A percentile compares a stretch with the other conserved stretches of the same genome.
phyloP scores from a whole-genome alignment of 1,140 invertebrate genomes.

The Proctacanthus coquilletti region DNA sequence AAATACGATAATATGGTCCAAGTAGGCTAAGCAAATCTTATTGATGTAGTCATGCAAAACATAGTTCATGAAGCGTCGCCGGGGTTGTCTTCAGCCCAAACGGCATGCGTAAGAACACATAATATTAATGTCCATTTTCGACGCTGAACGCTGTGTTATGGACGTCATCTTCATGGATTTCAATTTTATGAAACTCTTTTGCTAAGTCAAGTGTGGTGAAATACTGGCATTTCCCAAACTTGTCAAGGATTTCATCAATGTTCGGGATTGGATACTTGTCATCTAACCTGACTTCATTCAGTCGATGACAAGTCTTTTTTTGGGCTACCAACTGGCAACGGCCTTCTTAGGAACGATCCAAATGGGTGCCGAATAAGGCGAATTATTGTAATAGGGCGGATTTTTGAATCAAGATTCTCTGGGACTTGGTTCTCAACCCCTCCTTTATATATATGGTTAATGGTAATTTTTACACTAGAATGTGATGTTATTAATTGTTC shows the following conservation, averaged over 20 bases:
- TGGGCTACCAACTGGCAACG: too few species aligned
- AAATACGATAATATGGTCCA: conserved; percentile 14
- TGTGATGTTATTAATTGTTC: too few species aligned
- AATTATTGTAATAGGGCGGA: too few species aligned
- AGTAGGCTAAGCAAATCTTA: conserved; percentile 11
- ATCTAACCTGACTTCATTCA: conserved; percentile 1
- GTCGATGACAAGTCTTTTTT: too few species aligned
- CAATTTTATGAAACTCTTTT: conserved; percentile 3
- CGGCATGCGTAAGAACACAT: conserved; percentile 12
- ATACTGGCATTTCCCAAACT: not conserved
- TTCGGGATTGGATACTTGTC: conserved; percentile 3
- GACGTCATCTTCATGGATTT: conserved; percentile 18
- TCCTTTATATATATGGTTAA: too few species aligned
- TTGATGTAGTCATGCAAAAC: conserved; percentile 7
- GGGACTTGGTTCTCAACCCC: too few species aligned
- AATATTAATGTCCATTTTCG: conserved; percentile 16
- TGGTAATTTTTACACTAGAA: too few species aligned
- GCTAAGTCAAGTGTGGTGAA: not conserved
- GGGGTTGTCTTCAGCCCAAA: conserved; percentile 18
- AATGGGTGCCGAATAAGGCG: too few species aligned
- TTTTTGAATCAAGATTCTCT: too few species aligned
- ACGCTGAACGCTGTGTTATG: conserved; percentile 31
- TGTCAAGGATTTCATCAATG: conserved; percentile 1
- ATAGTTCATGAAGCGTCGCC: conserved; percentile 13
- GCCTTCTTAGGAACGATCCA: too few species aligned